Percentiles rank a stretch among this genome's conserved stretches.
phyloP scores from a whole-genome alignment of 2,888 invertebrate genomes.

The Drosophila mimica region DNA sequence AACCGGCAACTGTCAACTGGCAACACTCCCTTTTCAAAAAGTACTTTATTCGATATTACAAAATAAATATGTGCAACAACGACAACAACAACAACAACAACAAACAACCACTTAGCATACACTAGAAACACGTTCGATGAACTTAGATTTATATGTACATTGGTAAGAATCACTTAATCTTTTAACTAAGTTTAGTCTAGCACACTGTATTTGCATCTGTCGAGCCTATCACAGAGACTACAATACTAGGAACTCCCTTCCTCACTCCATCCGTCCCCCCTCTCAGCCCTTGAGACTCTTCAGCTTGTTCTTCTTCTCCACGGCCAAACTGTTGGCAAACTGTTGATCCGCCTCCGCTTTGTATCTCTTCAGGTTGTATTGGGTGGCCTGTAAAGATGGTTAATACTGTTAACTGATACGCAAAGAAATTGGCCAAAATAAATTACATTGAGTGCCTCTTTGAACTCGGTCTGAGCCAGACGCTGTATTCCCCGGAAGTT shows the following conservation, averaged over 20 bases:
- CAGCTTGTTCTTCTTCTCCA: slow-evolving; percentile 78
- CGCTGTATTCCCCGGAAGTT: slow-evolving; percentile 84
- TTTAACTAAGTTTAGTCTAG: background rate
- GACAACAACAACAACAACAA: slow-evolving; percentile 5
- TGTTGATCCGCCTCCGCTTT: slow-evolving; percentile 81
- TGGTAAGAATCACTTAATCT: background rate
- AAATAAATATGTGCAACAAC: slow-evolving; percentile 31
- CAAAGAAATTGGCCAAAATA: too few relatives aligned
- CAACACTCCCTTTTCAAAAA: slow-evolving; percentile 2
- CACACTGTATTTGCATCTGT: background rate
- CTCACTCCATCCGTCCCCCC: too few relatives aligned
- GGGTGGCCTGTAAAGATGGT: slow-evolving; percentile 75
- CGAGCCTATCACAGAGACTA: slow-evolving; percentile 13
- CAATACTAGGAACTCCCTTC: background rate
- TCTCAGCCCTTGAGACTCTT: slow-evolving; percentile 70
- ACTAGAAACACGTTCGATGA: background rate
- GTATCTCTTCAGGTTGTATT: slow-evolving; percentile 83
- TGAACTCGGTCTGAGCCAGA: slow-evolving; percentile 80
- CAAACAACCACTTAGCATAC: background rate
- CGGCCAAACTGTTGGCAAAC: slow-evolving; percentile 81
- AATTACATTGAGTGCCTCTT: slow-evolving; percentile 83
- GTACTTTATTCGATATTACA: slow-evolving; percentile 24
- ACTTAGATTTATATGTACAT: background rate
- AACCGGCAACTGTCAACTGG: slow-evolving; percentile 10
- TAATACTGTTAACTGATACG: background rate